A percentile compares a stretch with the other conserved stretches of the same genome.
These are phyloP conservation scores for Nanorana parkeri DNA, from an alignment of 2,113 vertebrate species.

Conservation along the genomic window DNA sequence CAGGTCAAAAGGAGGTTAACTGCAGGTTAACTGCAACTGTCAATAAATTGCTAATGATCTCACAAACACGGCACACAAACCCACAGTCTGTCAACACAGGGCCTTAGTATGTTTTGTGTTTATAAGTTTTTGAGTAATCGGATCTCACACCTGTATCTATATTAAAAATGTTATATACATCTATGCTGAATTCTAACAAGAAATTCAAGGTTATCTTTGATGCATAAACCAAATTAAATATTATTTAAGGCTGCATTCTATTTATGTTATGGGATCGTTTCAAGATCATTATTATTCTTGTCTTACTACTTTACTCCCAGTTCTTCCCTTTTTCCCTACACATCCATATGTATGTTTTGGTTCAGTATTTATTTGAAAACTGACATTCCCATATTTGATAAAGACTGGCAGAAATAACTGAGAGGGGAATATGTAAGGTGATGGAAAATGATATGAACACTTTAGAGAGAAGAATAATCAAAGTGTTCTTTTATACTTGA, in stretches of 20 bases:
- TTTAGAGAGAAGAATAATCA: conserved; percentile 62
- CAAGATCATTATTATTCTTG: conserved; percentile 63
- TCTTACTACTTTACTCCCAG: conserved; percentile 39
- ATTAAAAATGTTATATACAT: too few relatives aligned
- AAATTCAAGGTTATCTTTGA: too few relatives aligned
- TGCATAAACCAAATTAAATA: too few relatives aligned
- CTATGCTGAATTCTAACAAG: too few relatives aligned
- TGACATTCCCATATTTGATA: conserved; percentile 66
- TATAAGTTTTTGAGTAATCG: too few relatives aligned
- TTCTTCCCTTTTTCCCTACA: conserved; percentile 62
- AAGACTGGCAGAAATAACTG: conserved; percentile 67
- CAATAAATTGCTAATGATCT: too few relatives aligned
- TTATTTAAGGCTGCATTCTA: conserved; percentile 30
- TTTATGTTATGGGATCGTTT: conserved; percentile 62
- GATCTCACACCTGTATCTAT: too few relatives aligned
- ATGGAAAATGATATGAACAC: conserved; percentile 62
- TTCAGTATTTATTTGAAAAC: conserved; percentile 67
- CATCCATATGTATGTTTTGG: conserved; percentile 62
- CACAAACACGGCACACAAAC: too few relatives aligned
- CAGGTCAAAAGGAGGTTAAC: too few relatives aligned
- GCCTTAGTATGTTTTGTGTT: too few relatives aligned
- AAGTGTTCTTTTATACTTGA: conserved; percentile 62
- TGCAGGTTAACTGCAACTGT: too few relatives aligned
- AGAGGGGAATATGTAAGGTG: conserved; percentile 66
- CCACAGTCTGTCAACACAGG: too few relatives aligned